phyloP scores from a whole-genome alignment of 1,140 invertebrate species.

The Drosophila sechellia region DNA sequence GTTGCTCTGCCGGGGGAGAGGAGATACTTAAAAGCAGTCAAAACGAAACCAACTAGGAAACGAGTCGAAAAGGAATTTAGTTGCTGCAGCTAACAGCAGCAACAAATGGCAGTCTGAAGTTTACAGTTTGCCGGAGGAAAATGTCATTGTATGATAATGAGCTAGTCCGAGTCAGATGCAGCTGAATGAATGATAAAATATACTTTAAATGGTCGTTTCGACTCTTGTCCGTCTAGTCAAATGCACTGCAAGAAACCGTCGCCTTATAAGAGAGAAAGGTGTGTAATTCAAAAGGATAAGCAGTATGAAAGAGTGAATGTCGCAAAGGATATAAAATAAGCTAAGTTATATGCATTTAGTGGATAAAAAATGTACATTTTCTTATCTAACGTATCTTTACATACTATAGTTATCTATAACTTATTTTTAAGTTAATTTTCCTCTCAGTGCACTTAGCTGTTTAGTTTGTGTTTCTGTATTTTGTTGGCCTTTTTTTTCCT shows the following conservation, averaged over 20 bases:
- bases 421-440: neutral
- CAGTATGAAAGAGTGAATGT: too few relatives aligned
- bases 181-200: constrained; percentile 82
- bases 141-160: constrained; percentile 83
- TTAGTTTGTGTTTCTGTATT: constrained; percentile 39
- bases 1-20: neutral
- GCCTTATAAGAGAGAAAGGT: too few relatives aligned
- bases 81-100: constrained; percentile 51
- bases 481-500: constrained; percentile 23
- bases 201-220: constrained; percentile 82
- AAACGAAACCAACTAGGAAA: constrained; percentile 77
- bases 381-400: too few relatives aligned
- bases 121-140: constrained; percentile 71
- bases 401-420: too few relatives aligned
- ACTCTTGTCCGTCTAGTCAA: constrained; percentile 68
- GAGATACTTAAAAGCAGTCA: constrained; percentile 74
- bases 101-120: constrained; percentile 68
- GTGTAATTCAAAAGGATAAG: too few relatives aligned
- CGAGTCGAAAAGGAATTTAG: constrained; percentile 58
- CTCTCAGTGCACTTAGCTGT: constrained; percentile 54
- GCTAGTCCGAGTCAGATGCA: constrained; percentile 76
- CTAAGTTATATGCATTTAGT: too few relatives aligned
- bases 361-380: too few relatives aligned
- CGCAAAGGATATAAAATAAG: too few relatives aligned
- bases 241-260: constrained; percentile 2